Conservation (phyloP, 2,888 invertebrate genomes). For the Agonopterix subpropinquella region DNA sequence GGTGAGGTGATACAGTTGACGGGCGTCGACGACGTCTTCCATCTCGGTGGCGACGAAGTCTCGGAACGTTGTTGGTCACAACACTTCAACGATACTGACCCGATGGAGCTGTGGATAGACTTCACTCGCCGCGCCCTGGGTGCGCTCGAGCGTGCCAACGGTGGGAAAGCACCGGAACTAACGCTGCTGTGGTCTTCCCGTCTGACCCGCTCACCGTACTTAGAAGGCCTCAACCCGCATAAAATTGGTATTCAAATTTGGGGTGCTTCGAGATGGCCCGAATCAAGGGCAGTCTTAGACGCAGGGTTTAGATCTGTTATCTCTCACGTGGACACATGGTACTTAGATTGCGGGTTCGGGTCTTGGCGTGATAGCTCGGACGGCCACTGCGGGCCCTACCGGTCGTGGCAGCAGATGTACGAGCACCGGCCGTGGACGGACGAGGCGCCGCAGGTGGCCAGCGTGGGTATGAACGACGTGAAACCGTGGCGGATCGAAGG, state of each 20-base stretch:
- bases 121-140: conserved; percentile 81
- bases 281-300: conserved; percentile 84
- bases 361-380: conserved; percentile 89
- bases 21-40: conserved; percentile 86
- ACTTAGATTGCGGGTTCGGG: conserved; percentile 91
- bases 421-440: conserved; percentile 86
- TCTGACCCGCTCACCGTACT: conserved; percentile 82
- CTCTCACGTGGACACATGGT: conserved; percentile 93
- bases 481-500: conserved; percentile 77
- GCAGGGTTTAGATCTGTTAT: conserved; percentile 86
- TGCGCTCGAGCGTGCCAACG: conserved; percentile 78
- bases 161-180: conserved; percentile 70
- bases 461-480: conserved; percentile 38
- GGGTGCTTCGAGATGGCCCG: conserved; percentile 89
- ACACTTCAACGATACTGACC: conserved; percentile 84
- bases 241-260: conserved; percentile 75
- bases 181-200: conserved; percentile 86
- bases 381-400: conserved; percentile 91
- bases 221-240: conserved; percentile 71
- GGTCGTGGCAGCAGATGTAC: conserved; percentile 91
- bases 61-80: conserved; percentile 88
- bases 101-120: conserved; percentile 86
- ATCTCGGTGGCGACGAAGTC: conserved; percentile 90
- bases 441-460: conserved; percentile 25
- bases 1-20: conserved; percentile 83